Base-by-base conservation (phyloP, 2,888 invertebrate species). In the Amphipyra tragopoginis region DNA sequence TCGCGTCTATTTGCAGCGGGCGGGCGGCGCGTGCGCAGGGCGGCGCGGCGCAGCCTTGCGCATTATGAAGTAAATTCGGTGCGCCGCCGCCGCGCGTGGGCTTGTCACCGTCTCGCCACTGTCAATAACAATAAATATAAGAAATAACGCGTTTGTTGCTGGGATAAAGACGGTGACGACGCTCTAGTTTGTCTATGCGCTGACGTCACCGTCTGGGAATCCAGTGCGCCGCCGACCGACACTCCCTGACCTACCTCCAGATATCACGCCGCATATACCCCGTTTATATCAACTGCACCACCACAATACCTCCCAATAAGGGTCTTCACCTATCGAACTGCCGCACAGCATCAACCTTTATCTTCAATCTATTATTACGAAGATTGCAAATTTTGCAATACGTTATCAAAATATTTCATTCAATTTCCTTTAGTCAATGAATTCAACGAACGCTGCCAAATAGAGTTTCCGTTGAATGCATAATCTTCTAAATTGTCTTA, bases 151-250 rank as follows among this genome's bases (percentile, higher is more conserved):
- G 90, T 89, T 90, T 88, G 89, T 87, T 88, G 85, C 87, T 86
- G 90, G 90, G 90, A 92, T 92, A 89, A 89, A 87, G 89, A 84
- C 88, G 85, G 88, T 92, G 92, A 92, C 90, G 88, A 86, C 86
- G 93, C 87, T 92, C 92, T 93, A 92, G 93, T 93, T 93, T 93
- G 93, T 93, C 92, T 93, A 90, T 91, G 82, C 83, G 80, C 82
- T 90, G 90, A 92, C 94, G 94, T 93, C 93, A 93, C 79, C 65
- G 93, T 94, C 94, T 94, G 93, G 92, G 94, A 93, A 94, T 94
- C 91, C 88, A 90, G 86, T 85, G 86, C 86, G 88, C 84, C 83
- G 86, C 77, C 79, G 81, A 73, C 65, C 82, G 86, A 79, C 84
- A 80, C 89, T 90, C 90, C 93, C 93, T 93, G 94, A 93, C 93